Percentiles rank a stretch among this genome's conserved stretches.
Conservation (phyloP, 2,888 invertebrate genomes). For the Eustalomyia histrio region DNA sequence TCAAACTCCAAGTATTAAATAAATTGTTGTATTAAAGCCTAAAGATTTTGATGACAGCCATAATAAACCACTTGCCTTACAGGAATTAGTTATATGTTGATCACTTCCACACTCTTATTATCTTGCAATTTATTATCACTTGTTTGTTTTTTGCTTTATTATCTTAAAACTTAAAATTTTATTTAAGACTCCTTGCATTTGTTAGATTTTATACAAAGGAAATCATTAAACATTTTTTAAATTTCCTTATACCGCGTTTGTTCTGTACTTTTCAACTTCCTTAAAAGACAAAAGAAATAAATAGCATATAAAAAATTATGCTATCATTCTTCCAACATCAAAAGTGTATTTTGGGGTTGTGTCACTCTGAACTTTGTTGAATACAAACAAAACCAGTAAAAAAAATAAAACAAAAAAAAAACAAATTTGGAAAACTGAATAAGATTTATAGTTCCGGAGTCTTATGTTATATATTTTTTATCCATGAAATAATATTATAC, state of each 20-base stretch:
- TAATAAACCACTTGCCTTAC: too few relatives aligned
- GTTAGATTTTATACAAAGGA: conserved; percentile 21
- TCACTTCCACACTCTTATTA: too few relatives aligned
- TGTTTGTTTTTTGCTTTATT: too few relatives aligned
- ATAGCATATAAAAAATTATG: conserved; percentile 1
- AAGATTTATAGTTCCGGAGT: conserved; percentile 42
- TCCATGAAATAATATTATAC: not conserved
- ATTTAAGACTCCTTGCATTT: not conserved
- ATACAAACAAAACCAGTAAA: not conserved
- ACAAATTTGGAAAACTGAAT: conserved; percentile 25
- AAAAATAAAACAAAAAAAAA: not conserved
- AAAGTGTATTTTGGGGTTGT: not conserved
- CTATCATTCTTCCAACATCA: conserved; percentile 1
- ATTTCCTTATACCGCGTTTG: conserved; percentile 10
- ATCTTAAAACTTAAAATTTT: too few relatives aligned
- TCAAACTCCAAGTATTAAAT: too few relatives aligned
- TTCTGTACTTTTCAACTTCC: conserved; percentile 11
- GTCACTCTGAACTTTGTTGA: conserved; percentile 20
- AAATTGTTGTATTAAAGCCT: too few relatives aligned
- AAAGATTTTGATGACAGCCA: too few relatives aligned
- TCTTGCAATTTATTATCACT: too few relatives aligned
- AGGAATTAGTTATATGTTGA: too few relatives aligned
- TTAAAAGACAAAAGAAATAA: not conserved
- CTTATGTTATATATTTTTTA: too few relatives aligned
- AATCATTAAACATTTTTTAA: conserved; percentile 47